A percentile compares a stretch with the other conserved stretches of the same genome.
Conservation (phyloP, 1,140 invertebrate species). For the Brachionus calyciflorus region DNA sequence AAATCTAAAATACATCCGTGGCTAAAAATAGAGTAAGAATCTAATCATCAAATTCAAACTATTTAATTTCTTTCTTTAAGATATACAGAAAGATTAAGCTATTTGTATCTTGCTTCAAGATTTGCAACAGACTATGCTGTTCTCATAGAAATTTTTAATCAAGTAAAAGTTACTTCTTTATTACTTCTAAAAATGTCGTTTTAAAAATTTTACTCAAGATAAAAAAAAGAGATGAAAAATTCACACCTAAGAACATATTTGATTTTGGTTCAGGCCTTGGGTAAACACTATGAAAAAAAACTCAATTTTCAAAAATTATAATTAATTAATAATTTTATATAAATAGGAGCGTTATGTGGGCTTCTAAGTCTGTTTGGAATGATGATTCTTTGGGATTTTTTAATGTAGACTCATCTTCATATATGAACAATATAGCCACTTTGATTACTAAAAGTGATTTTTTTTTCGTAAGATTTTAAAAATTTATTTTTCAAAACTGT, state of each 20-base stretch:
- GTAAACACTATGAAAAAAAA: too few relatives aligned
- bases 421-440: slow-evolving; percentile 28
- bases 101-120: slow-evolving; percentile 8
- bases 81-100: background rate
- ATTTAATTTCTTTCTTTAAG: background rate
- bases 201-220: slow-evolving; percentile 12
- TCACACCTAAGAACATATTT: background rate
- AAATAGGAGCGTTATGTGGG: slow-evolving; percentile 42
- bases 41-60: background rate
- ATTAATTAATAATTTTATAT: too few relatives aligned
- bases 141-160: slow-evolving; percentile 21
- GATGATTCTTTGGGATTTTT: background rate
- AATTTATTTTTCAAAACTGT: background rate
- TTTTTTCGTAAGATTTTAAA: background rate
- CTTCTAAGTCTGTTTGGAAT: background rate
- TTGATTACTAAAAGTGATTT: slow-evolving; percentile 10
- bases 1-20: slow-evolving; percentile 28
- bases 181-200: background rate
- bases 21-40: slow-evolving; percentile 35
- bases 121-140: slow-evolving; percentile 43
- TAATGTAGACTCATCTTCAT: background rate
- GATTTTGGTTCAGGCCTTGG: slow-evolving; percentile 43
- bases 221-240: slow-evolving; percentile 34
- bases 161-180: background rate
- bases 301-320: too few relatives aligned